phyloP scores from a whole-genome alignment of 2,888 invertebrate species.

The Panzeria rudis region DNA sequence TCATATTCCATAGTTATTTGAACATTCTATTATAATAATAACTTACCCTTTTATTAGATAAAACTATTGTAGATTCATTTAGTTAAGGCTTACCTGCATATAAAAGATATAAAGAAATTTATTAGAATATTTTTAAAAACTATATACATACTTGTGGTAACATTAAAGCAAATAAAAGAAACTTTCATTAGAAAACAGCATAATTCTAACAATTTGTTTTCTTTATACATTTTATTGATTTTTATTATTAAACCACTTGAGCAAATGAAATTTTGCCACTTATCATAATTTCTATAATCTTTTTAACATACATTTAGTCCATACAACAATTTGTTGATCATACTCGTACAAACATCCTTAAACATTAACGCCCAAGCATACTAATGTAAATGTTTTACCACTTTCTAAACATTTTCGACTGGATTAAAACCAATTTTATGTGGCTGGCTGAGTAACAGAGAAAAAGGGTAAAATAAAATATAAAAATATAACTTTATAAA shows the following conservation, averaged over 20 bases:
- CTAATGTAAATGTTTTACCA: slow-evolving; percentile 39
- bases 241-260: slow-evolving; percentile 46
- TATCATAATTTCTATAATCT: slow-evolving; percentile 64
- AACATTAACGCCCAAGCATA: not conserved
- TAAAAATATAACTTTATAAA: slow-evolving; percentile 49
- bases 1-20: not conserved
- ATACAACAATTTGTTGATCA: slow-evolving; percentile 5
- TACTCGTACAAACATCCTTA: not conserved
- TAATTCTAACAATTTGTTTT: slow-evolving; percentile 12
- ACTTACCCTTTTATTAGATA: slow-evolving; percentile 17
- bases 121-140: slow-evolving; percentile 2
- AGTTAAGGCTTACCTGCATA: slow-evolving; percentile 56
- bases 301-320: slow-evolving; percentile 24
- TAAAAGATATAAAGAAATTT: slow-evolving; percentile 19
- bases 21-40: not conserved
- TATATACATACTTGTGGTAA: not conserved
- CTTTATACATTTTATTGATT: slow-evolving; percentile 42
- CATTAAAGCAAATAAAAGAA: slow-evolving; percentile 12
- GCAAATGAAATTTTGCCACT: slow-evolving; percentile 60
- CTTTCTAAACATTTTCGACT: slow-evolving; percentile 47
- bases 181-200: slow-evolving; percentile 12
- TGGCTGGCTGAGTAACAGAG: slow-evolving; percentile 30
- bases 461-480: slow-evolving; percentile 11
- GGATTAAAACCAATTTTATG: slow-evolving; percentile 37
- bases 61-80: slow-evolving; percentile 15